Evolutionary conservation across 2,797 vertebrate species (phyloP), one percentile per base, ranked within the genome.

Genomic region (Rhinophrynus dorsalis): DNA sequence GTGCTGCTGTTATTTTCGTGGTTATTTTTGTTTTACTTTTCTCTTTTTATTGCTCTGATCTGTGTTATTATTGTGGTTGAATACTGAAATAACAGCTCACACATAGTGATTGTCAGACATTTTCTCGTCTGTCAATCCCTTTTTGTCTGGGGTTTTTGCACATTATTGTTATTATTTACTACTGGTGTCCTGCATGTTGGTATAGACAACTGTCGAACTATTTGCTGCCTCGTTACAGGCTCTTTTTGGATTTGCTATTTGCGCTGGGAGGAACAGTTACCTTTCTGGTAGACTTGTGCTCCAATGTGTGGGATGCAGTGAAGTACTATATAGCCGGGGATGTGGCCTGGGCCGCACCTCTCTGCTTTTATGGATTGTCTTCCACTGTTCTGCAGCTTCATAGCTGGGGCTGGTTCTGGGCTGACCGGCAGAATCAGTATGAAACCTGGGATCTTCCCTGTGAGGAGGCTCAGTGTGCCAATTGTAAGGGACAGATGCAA

Each of bases 401-500:
- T 82, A 98, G 96, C 85, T 97, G 94, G 94, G 71, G 91, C 76
- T 98, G 96, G 96, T 81, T 92, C 27, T 68, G 78, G 50, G 88
- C 91, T 20, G 95, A 97, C 82, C 85, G 83, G 0, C n/a, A 80
- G 35, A 81, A 79, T 27, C 17, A n/a, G n/a, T n/a, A 2, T 27
- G 79, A 8, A 72, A 61, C 38, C n/a, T 2, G 12, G 52, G 10
- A 33, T 1, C 48, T 3, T 52, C 62, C 27, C 23, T 7, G 33
- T 0, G 3, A 48, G 44, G 8, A 11, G 18, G 8, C 9, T n/a
- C n/a, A n/a, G n/a, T n/a, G n/a, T n/a, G n/a, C n/a, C n/a, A n/a
- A n/a, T n/a, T n/a, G n/a, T n/a, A n/a, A n/a, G n/a, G n/a, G n/a
- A n/a, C n/a, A n/a, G n/a, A n/a, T n/a, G n/a, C n/a, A n/a, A n/a